Conservation (phyloP, 2,888 invertebrate species). For the Synanthedon tipuliformis region DNA sequence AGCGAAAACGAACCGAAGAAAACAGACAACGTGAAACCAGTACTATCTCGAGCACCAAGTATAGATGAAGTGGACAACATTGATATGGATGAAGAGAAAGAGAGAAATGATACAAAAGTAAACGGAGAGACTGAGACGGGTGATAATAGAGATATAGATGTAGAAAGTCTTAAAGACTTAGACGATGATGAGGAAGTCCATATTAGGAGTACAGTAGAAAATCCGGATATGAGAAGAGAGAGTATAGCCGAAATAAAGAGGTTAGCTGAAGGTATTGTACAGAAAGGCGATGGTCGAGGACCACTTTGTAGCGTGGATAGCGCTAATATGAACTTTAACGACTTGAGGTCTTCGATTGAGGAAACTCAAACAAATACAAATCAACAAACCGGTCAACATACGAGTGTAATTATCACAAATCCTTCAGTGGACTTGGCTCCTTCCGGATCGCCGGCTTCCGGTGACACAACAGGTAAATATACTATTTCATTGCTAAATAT, state of each 20-base stretch:
- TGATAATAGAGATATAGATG: constrained; percentile 57
- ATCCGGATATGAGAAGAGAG: constrained; percentile 58
- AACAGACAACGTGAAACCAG: constrained; percentile 34
- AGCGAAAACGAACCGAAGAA: constrained; percentile 57
- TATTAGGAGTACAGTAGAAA: constrained; percentile 54
- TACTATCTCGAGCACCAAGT: constrained; percentile 56
- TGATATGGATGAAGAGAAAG: constrained; percentile 50
- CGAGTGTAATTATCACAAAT: constrained; percentile 79
- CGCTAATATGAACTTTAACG: constrained; percentile 46
- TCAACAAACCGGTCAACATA: constrained; percentile 45
- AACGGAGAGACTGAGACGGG: constrained; percentile 69
- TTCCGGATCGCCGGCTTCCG: constrained; percentile 55
- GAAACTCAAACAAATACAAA: constrained; percentile 27
- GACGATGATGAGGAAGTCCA: constrained; percentile 48
- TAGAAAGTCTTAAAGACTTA: constrained; percentile 65
- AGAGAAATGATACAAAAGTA: constrained; percentile 37
- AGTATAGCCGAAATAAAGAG: constrained; percentile 63
- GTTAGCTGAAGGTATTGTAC: constrained; percentile 60
- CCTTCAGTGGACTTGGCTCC: constrained; percentile 75
- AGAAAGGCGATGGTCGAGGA: constrained; percentile 59
- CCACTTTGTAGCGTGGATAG: constrained; percentile 59
- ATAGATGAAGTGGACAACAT: constrained; percentile 63
- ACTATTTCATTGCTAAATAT: too few species aligned
- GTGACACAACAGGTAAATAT: constrained; percentile 56
- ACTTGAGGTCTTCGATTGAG: constrained; percentile 42